Conservation (phyloP, 2,113 vertebrate genomes). For the Motacilla alba region DNA sequence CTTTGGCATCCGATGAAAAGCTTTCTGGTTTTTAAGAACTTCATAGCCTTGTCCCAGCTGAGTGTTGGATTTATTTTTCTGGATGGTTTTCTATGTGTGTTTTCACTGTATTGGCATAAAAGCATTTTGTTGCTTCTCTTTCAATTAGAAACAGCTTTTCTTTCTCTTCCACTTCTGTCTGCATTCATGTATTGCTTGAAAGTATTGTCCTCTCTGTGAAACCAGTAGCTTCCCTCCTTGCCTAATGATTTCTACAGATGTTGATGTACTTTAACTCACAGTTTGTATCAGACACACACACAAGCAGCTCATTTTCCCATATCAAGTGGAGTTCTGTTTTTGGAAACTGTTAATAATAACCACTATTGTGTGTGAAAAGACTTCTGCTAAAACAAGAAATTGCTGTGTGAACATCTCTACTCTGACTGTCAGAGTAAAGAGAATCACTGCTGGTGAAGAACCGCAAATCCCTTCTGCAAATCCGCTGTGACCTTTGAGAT, state of each 20-base stretch:
- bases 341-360: neutral
- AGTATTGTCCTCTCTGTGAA: neutral
- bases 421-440: neutral
- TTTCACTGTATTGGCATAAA: neutral
- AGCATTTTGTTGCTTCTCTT: neutral
- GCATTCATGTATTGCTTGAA: neutral
- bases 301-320: conserved; percentile 3
- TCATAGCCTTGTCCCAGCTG: neutral
- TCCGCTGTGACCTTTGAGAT: neutral
- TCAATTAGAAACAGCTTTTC: neutral
- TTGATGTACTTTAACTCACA: neutral
- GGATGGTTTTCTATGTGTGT: neutral
- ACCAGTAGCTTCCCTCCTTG: neutral
- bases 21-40: neutral
- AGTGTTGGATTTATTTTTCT: neutral
- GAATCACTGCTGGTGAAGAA: neutral
- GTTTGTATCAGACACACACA: neutral
- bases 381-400: neutral
- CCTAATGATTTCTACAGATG: neutral
- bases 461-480: neutral
- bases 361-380: neutral
- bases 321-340: conserved; percentile 18
- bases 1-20: neutral
- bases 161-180: neutral
- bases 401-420: neutral